A percentile compares a stretch with the other conserved stretches of the same genome.
phyloP scores from a whole-genome alignment of 1,140 invertebrate genomes.

The Globodera ellingtonae region DNA sequence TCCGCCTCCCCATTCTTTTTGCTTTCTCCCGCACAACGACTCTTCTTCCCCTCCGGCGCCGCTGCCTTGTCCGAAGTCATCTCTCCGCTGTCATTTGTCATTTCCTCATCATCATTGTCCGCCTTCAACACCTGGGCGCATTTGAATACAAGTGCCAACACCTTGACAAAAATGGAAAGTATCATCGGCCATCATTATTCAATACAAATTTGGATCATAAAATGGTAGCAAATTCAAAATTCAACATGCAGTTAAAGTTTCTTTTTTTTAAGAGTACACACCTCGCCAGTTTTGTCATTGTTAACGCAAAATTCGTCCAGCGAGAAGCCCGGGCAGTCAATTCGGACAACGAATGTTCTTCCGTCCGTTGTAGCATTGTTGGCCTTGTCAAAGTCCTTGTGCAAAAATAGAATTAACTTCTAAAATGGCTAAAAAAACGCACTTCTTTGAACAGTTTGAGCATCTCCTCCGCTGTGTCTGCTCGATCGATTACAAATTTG shows the following conservation, averaged over 20 bases:
- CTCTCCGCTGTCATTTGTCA: not conserved
- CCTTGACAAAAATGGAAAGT: not conserved
- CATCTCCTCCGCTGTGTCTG: slow-evolving; percentile 20
- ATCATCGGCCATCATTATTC: not conserved
- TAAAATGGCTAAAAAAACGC: no score
- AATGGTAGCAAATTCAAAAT: not conserved
- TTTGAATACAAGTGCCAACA: not conserved
- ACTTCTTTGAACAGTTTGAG: slow-evolving; percentile 24
- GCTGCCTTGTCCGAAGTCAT: not conserved
- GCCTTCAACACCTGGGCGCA: not conserved
- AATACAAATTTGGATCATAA: not conserved
- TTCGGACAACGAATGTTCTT: slow-evolving; percentile 9
- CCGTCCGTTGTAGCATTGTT: not conserved
- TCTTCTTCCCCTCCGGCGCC: not conserved
- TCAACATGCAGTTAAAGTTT: not conserved
- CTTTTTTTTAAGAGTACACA: not conserved
- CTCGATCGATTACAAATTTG: slow-evolving; percentile 22
- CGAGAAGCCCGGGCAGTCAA: slow-evolving; percentile 17
- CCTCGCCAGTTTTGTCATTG: slow-evolving; percentile 18
- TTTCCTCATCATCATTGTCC: not conserved
- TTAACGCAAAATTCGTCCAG: slow-evolving; percentile 3
- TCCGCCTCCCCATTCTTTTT: no score
- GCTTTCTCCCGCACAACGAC: not conserved
- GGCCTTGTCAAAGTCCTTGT: slow-evolving; percentile 3
- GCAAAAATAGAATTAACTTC: no score